Percentiles rank a stretch among this genome's conserved stretches.
These are phyloP conservation scores for Cydia pomonella DNA, from an alignment of 1,140 invertebrate species.

Conservation along the genomic window DNA sequence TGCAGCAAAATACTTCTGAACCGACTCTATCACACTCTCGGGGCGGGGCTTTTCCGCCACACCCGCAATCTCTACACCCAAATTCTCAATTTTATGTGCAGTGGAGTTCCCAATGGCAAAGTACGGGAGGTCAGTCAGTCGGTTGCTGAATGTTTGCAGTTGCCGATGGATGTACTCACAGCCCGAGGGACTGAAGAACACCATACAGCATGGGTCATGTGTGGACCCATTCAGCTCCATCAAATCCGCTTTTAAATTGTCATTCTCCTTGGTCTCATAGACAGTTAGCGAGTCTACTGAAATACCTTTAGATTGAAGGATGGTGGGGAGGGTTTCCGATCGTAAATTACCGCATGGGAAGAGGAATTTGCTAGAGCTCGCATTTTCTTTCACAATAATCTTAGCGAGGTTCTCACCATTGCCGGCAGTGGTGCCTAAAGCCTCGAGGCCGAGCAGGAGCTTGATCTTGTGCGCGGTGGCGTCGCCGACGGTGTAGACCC, in stretches of 20 bases:
- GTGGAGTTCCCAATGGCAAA: constrained; percentile 75
- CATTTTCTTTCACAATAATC: constrained; percentile 73
- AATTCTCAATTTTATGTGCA: constrained; percentile 70
- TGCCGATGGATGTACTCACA: constrained; percentile 71
- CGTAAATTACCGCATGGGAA: constrained; percentile 80
- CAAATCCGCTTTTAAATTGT: constrained; percentile 72
- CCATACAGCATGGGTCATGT: constrained; percentile 73
- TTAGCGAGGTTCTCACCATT: constrained; percentile 79
- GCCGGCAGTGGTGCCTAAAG: constrained; percentile 75
- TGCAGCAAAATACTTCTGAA: constrained; percentile 56
- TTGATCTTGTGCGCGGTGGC: constrained; percentile 74
- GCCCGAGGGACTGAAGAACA: constrained; percentile 82
- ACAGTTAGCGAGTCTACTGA: constrained; percentile 77
- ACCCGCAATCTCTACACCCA: constrained; percentile 68
- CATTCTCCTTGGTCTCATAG: constrained; percentile 80
- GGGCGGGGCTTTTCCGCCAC: constrained; percentile 61
- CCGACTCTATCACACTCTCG: constrained; percentile 61
- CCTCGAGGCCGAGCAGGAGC: constrained; percentile 72
- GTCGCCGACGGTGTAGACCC: constrained; percentile 80
- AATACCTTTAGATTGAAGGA: constrained; percentile 67
- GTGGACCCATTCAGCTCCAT: constrained; percentile 56
- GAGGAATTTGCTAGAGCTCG: constrained; percentile 62
- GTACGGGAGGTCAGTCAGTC: constrained; percentile 59
- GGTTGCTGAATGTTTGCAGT: constrained; percentile 69
- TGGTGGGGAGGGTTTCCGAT: constrained; percentile 75